These are phyloP conservation scores for Pyrgilauda ruficollis DNA, from an alignment of 2,113 vertebrate genomes.

Conservation along the genomic window DNA sequence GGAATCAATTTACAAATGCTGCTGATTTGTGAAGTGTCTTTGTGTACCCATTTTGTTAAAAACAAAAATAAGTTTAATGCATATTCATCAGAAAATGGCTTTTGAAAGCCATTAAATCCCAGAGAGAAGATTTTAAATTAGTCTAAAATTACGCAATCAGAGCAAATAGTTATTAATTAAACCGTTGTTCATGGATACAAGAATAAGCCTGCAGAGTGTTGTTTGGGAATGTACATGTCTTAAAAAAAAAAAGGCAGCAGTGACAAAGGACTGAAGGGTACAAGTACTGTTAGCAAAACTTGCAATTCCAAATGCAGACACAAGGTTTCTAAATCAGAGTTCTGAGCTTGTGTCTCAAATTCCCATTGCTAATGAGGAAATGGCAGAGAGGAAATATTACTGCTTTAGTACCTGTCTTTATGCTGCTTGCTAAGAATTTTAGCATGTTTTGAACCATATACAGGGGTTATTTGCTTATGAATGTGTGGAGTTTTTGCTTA, in stretches of 20 bases:
- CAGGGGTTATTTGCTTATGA: fast-evolving
- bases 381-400: background rate
- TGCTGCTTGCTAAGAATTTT: background rate
- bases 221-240: background rate
- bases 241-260: background rate
- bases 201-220: background rate
- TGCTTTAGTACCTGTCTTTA: background rate
- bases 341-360: background rate
- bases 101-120: background rate
- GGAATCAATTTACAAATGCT: background rate
- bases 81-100: background rate
- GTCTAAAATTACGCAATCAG: background rate
- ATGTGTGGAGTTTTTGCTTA: background rate
- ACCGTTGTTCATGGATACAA: background rate
- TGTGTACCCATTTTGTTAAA: background rate
- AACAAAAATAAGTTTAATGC: background rate
- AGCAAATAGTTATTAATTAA: background rate
- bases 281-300: background rate
- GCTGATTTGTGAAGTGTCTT: background rate
- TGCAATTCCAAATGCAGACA: background rate
- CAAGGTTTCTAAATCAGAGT: background rate
- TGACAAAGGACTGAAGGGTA: background rate
- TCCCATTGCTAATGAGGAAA: background rate
- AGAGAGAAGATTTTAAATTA: background rate
- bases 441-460: background rate